phyloP scores from a whole-genome alignment of 2,113 vertebrate species.

The Tetrax tetrax region DNA sequence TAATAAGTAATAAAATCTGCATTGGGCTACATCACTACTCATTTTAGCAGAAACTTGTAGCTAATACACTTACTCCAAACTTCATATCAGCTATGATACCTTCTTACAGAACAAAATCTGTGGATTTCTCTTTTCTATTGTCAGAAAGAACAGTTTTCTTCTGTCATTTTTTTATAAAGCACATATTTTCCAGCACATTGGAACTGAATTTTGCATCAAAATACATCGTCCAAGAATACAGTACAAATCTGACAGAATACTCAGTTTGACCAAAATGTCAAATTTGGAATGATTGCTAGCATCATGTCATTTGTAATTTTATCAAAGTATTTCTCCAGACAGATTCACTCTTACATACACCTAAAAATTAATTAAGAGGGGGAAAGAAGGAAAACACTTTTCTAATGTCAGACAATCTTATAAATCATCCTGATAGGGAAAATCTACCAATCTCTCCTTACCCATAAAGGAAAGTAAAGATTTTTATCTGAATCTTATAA shows the following conservation, averaged over 20 bases:
- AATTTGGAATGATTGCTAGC: neutral
- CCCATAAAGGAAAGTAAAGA: neutral
- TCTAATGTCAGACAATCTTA: neutral
- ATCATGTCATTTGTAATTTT: neutral
- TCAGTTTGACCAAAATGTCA: neutral
- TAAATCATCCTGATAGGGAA: neutral
- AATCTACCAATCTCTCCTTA: neutral
- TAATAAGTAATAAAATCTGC: neutral
- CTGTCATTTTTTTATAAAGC: neutral
- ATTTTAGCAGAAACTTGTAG: neutral
- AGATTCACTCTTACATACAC: neutral
- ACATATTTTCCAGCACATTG: neutral
- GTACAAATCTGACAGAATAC: neutral
- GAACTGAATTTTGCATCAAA: neutral
- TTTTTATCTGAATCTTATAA: neutral
- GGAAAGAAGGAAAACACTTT: neutral
- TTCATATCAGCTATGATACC: neutral
- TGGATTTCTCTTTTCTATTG: neutral
- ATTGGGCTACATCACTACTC: neutral
- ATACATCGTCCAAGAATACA: neutral
- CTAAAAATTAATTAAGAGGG: neutral
- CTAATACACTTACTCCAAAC: neutral
- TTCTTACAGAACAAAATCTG: neutral
- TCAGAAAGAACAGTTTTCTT: neutral
- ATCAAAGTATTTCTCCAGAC: neutral